Conservation (phyloP, 2,797 vertebrate species). For the Potorous gilbertii region DNA sequence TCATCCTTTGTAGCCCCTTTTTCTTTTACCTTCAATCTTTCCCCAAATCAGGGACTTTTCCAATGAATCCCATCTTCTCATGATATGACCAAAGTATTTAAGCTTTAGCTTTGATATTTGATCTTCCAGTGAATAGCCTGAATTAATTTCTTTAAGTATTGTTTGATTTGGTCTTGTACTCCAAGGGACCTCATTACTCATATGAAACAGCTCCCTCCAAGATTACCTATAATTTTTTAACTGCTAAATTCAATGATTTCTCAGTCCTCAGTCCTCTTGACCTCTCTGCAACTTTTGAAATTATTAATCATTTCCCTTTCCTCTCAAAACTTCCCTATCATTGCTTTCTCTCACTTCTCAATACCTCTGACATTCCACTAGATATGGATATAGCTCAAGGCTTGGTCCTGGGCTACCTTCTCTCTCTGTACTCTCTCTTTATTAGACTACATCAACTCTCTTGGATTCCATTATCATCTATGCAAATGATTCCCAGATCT, state of each 20-base stretch:
- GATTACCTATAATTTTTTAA: not conserved
- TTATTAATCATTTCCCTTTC: not conserved
- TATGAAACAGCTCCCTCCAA: not conserved
- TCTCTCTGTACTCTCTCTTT: not conserved
- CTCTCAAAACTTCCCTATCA: not conserved
- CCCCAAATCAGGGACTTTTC: not conserved
- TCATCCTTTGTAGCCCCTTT: not conserved
- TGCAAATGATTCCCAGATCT: not conserved
- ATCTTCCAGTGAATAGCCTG: not conserved
- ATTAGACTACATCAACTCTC: not conserved
- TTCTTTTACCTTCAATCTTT: not conserved
- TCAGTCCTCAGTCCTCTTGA: not conserved
- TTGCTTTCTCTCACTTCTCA: not conserved
- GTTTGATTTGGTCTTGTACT: not conserved
- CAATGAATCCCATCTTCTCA: not conserved
- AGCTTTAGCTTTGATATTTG: not conserved
- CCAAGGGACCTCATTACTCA: not conserved
- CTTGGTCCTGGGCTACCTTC: not conserved
- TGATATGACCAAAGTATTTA: not conserved
- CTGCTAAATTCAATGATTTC: not conserved
- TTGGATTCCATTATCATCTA: not conserved
- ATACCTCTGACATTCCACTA: not conserved
- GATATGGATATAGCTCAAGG: not conserved
- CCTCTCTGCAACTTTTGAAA: not conserved
- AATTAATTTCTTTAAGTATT: not conserved